Evolutionary conservation across 2,113 vertebrate species (phyloP).

Genomic region (Chlamydotis undulata): DNA sequence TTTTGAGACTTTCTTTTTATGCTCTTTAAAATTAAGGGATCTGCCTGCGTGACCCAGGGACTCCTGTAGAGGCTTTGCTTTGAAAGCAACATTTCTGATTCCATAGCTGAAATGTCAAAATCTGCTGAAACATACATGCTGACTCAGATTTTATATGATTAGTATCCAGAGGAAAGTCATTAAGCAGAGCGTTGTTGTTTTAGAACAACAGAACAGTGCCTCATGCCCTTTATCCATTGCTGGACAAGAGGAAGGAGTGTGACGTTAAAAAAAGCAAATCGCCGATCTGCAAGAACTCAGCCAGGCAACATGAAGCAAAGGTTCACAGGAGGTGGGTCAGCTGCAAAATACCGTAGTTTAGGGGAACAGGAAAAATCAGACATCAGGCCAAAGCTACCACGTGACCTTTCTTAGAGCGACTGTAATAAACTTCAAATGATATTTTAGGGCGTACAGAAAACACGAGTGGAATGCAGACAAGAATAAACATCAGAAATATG

Average conservation of each 20-base stretch:
- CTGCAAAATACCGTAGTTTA: not conserved
- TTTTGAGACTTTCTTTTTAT: not conserved
- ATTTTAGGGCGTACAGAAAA: constrained; percentile 19
- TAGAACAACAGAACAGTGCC: not conserved
- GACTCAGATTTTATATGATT: not conserved
- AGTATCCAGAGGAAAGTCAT: not conserved
- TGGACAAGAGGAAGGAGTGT: not conserved
- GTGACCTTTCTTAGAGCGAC: not conserved
- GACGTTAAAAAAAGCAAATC: not conserved
- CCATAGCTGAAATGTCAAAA: not conserved
- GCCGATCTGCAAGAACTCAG: not conserved
- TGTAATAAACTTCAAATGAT: constrained; percentile 43
- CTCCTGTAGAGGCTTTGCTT: not conserved
- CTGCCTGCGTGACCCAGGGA: not conserved
- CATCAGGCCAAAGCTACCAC: not conserved
- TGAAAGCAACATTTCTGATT: not conserved
- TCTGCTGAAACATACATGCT: not conserved
- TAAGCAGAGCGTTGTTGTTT: not conserved
- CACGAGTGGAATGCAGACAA: constrained; percentile 52
- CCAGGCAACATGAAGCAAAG: not conserved
- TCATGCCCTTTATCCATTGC: not conserved
- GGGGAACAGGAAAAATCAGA: not conserved
- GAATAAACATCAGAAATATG: constrained; percentile 42
- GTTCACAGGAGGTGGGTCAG: not conserved
- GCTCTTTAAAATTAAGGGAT: not conserved